Evolutionary conservation across 1,140 invertebrate genomes (phyloP).

Genomic region (Drosophila nebulosa): DNA sequence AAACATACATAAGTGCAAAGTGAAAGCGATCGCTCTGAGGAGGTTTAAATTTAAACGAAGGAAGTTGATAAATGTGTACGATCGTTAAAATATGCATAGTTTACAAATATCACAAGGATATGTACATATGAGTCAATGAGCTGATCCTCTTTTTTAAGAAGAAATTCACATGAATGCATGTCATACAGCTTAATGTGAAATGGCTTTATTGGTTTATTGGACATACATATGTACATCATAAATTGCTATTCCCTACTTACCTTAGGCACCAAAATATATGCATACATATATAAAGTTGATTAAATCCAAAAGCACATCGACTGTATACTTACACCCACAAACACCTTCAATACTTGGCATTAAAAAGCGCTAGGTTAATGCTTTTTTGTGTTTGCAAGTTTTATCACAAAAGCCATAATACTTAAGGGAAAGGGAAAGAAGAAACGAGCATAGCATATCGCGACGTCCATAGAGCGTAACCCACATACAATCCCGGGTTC

Average conservation of each 20-base stretch:
- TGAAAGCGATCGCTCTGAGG: not conserved
- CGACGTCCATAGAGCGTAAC: not conserved
- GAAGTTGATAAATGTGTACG: not conserved
- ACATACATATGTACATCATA: too few relatives aligned
- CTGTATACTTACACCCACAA: constrained; percentile 1
- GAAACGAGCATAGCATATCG: not conserved
- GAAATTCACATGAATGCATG: too few relatives aligned
- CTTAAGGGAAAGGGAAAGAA: not conserved
- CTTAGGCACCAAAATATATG: too few relatives aligned
- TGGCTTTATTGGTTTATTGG: too few relatives aligned
- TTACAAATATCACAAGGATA: too few relatives aligned
- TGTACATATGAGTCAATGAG: too few relatives aligned
- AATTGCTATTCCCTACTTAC: too few relatives aligned
- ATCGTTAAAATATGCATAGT: not conserved
- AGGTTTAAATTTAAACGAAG: not conserved
- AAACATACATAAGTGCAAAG: not conserved
- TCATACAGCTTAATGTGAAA: too few relatives aligned
- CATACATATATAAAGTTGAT: not conserved
- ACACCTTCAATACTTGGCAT: constrained; percentile 3
- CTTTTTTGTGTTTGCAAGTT: constrained; percentile 69
- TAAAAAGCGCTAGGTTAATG: constrained; percentile 62
- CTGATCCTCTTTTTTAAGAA: too few relatives aligned
- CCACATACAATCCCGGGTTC: constrained; percentile 10
- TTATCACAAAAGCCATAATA: constrained; percentile 57
- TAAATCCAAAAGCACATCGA: constrained; percentile 39